Conservation (phyloP, 64 coral and sea anemone genomes). For the Montipora foliosa region DNA sequence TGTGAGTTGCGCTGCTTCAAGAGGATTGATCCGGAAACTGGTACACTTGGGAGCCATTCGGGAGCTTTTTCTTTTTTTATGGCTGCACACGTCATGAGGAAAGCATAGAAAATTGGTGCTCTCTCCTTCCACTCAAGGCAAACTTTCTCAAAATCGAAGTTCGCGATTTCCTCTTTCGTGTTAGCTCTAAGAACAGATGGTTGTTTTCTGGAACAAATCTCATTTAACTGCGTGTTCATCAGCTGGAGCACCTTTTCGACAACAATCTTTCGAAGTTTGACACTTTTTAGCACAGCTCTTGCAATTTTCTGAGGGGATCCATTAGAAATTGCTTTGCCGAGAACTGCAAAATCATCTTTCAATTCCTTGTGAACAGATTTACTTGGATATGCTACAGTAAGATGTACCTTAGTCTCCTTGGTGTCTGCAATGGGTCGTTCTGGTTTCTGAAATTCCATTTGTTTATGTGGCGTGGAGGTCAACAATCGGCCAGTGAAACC, state of each 20-base stretch:
- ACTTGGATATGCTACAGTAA: conserved; percentile 54
- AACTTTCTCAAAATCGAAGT: conserved; percentile 38
- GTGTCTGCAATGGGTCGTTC: neutral
- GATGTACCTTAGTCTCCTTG: conserved; percentile 25
- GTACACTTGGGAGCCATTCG: conserved; percentile 50
- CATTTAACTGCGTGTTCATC: conserved; percentile 63
- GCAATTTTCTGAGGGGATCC: conserved; percentile 59
- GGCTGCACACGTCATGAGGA: conserved; percentile 45
- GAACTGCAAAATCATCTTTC: neutral
- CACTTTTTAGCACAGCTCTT: conserved; percentile 68
- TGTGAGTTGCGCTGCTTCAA: neutral
- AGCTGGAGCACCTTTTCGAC: conserved; percentile 67
- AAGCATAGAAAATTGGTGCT: conserved; percentile 74
- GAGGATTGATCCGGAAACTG: conserved; percentile 59
- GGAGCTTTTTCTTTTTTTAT: neutral
- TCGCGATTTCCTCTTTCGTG: conserved; percentile 45
- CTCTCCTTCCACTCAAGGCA: conserved; percentile 73
- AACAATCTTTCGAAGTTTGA: conserved; percentile 29
- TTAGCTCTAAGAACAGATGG: conserved; percentile 69
- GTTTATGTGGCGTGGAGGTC: neutral
- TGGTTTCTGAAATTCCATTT: neutral
- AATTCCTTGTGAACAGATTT: conserved; percentile 49
- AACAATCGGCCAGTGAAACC: neutral
- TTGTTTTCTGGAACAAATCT: conserved; percentile 68
- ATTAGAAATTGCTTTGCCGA: conserved; percentile 76